These are phyloP conservation scores for Parasteatoda lunata DNA, from an alignment of 2,888 invertebrate species.

Conservation along the genomic window DNA sequence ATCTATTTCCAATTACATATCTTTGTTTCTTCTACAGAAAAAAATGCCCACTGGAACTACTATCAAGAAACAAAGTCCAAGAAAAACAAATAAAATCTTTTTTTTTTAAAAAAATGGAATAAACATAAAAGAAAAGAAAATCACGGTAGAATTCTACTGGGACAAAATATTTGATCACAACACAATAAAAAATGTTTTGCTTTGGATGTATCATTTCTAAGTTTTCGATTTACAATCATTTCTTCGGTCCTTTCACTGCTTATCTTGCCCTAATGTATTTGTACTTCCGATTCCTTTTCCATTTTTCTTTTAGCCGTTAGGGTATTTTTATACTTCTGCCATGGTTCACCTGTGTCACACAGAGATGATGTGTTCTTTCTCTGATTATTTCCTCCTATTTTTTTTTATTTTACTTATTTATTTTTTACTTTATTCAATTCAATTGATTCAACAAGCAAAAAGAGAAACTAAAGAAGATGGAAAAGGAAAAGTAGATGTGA, in stretches of 20 bases:
- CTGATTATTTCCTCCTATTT: not conserved
- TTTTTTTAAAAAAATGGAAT: no score
- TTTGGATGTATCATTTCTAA: conserved; percentile 1
- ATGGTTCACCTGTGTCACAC: not conserved
- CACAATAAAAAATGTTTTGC: not conserved
- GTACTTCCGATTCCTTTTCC: not conserved
- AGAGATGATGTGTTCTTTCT: not conserved
- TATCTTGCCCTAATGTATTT: conserved; percentile 10
- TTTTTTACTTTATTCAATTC: not conserved
- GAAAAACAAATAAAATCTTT: no score
- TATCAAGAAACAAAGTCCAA: no score
- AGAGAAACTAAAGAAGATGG: not conserved
- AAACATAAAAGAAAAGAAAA: no score
- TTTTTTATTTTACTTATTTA: not conserved
- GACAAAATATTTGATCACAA: conserved; percentile 8
- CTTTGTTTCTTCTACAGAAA: no score
- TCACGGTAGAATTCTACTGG: not conserved
- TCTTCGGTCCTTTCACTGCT: not conserved
- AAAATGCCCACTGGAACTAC: no score
- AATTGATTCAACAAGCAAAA: not conserved
- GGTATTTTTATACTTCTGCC: not conserved
- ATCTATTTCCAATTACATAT: no score
- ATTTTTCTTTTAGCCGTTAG: not conserved
- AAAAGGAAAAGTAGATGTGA: not conserved
- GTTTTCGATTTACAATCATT: conserved; percentile 13